Evolutionary conservation across 2,113 vertebrate species (phyloP).

Genomic region (Columbina picui): DNA sequence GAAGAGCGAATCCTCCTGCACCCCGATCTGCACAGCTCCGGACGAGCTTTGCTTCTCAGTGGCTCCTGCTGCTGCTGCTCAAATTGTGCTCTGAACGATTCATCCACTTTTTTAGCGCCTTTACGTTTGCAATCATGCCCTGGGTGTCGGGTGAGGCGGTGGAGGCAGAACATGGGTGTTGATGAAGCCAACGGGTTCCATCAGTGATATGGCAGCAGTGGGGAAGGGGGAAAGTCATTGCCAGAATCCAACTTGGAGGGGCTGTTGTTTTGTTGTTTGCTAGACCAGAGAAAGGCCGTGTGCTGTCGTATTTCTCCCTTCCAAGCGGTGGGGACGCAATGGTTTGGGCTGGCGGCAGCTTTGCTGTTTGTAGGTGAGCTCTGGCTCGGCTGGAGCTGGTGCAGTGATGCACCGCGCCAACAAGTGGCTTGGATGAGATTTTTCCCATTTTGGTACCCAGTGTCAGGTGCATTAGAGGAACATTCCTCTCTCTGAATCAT

Average conservation of each 20-base stretch:
- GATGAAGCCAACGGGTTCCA: background rate
- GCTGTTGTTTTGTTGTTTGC: background rate
- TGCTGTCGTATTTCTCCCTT: background rate
- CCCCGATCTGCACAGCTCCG: background rate
- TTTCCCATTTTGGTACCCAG: background rate
- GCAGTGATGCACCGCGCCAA: background rate
- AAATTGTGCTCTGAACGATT: background rate
- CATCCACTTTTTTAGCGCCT: background rate
- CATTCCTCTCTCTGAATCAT: background rate
- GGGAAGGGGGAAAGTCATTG: background rate
- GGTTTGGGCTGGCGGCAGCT: background rate
- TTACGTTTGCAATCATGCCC: background rate
- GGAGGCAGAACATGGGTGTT: background rate
- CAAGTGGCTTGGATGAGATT: background rate
- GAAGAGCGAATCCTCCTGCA: background rate
- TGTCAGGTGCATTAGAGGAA: background rate
- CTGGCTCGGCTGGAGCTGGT: background rate
- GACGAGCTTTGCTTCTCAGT: background rate
- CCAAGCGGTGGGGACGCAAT: background rate
- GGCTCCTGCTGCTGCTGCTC: background rate
- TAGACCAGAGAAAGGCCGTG: rapidly evolving
- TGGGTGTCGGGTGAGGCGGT: background rate
- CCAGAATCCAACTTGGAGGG: background rate
- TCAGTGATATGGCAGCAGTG: rapidly evolving
- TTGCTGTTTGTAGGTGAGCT: background rate